phyloP scores from a whole-genome alignment of 2,797 vertebrate genomes.

The Lagorchestes hirsutus region DNA sequence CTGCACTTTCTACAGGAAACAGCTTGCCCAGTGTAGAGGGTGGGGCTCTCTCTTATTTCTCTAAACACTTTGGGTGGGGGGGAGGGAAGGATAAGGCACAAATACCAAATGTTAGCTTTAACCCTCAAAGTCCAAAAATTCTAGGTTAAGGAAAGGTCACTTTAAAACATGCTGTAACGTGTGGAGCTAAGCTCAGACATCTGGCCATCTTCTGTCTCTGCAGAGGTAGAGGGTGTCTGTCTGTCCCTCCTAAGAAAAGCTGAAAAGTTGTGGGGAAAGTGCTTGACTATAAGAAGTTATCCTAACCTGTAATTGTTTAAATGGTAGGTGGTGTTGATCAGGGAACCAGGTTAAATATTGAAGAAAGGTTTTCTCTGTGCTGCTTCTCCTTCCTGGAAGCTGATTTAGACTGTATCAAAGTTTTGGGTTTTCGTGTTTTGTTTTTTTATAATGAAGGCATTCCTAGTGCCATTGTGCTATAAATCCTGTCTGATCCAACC shows the following conservation, averaged over 20 bases:
- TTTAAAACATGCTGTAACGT: background rate
- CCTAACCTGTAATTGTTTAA: constrained; percentile 71
- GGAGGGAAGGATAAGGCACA: constrained; percentile 52
- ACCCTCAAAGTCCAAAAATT: constrained; percentile 60
- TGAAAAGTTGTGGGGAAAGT: background rate
- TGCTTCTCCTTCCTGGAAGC: constrained; percentile 57
- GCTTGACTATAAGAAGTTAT: background rate
- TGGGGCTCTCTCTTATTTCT: constrained; percentile 72
- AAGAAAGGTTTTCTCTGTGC: constrained; percentile 40
- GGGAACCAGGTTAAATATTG: constrained; percentile 28
- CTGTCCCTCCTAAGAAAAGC: constrained; percentile 47
- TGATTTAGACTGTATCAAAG: constrained; percentile 83
- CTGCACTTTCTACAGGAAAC: constrained; percentile 71
- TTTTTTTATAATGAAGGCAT: constrained; percentile 81
- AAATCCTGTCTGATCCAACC: constrained; percentile 87
- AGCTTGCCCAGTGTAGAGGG: constrained; percentile 61
- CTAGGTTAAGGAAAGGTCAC: constrained; percentile 71
- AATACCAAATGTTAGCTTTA: constrained; percentile 76
- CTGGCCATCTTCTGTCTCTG: constrained; percentile 22
- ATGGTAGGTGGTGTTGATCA: constrained; percentile 32
- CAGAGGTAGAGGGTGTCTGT: background rate
- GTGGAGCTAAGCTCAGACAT: background rate
- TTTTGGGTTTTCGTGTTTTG: constrained; percentile 58
- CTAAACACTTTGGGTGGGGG: constrained; percentile 55
- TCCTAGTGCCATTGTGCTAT: constrained; percentile 84